Evolutionary conservation across 2,113 vertebrate species (phyloP), one percentile per base, ranked within the genome.

Genomic region (Alligator sinensis): DNA sequence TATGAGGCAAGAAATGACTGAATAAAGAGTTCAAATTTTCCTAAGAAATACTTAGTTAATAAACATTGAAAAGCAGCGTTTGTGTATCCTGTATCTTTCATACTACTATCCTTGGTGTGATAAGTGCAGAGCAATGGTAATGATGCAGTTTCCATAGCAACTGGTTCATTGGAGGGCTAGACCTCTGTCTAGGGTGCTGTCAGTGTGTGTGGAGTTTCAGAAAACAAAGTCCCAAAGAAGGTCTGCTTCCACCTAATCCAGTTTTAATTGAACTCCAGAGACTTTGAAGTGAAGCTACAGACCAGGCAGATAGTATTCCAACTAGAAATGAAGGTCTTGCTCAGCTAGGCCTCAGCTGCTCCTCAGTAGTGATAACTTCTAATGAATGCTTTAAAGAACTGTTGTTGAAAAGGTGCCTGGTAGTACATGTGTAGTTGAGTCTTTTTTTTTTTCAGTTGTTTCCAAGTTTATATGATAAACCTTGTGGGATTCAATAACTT

Each of bases 211-310:
- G 96, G 97, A 98, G 97, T 97, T 97, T 88, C 95, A 94, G 97
- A 95, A 97, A 97, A 94, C 97, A 86, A 98, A 68, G 97, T 98
- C 98, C 94, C 98, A 94, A 94, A 95, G 96, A 98, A 97, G 97
- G 93, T 92, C 96, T 97, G 97, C 97, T 97, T 96, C 97, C 91
- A 97, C 97, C 98, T 99, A 99, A 99, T 99, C 99, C 99, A 98
- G 98, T 98, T 99, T 99, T 99, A 99, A 99, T 99, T 99, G 99
- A 99, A 99, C 99, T 99, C 99, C 97, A 98, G 99, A 99, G 99
- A 99, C 99, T 99, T 99, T 99, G 99, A 99, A 99, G 99, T 98
- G 98, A 98, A 97, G 97, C 98, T 96, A 97, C 93, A 84, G 98
- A 98, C 96, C 98, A 97, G 98, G 98, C 98, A 97, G 98, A 84